Evolutionary conservation across 2,888 invertebrate genomes (phyloP).

Genomic region (Ypsolopha sequella): DNA sequence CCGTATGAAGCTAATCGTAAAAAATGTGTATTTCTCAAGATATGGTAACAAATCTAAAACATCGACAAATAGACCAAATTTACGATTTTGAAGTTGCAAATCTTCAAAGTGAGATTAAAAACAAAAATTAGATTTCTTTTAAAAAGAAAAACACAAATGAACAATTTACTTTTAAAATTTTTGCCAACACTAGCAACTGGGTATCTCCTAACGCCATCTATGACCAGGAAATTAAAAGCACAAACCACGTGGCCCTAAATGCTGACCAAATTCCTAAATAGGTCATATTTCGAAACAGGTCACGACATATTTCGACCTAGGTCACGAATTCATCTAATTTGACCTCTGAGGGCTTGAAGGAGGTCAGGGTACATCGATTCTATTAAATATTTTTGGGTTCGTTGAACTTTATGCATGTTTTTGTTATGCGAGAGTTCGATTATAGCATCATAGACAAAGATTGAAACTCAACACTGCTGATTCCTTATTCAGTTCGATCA

Average conservation of each 20-base stretch:
- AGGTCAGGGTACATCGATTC: background rate
- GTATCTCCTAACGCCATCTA: background rate
- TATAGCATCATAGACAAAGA: too few relatives aligned
- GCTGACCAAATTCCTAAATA: background rate
- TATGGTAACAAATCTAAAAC: too few relatives aligned
- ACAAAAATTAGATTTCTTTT: too few relatives aligned
- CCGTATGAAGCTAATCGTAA: too few relatives aligned
- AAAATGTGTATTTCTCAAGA: too few relatives aligned
- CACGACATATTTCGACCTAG: background rate
- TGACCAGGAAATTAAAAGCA: background rate
- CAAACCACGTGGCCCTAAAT: background rate
- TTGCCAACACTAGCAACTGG: too few relatives aligned
- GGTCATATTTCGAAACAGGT: background rate
- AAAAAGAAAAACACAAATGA: too few relatives aligned
- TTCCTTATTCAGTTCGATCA: background rate
- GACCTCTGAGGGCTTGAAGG: constrained; percentile 44
- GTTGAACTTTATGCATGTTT: background rate
- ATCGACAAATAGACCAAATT: too few relatives aligned
- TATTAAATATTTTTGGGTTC: background rate
- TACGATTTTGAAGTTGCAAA: too few relatives aligned
- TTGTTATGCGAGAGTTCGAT: background rate
- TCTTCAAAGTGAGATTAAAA: too few relatives aligned
- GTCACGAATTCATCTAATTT: constrained; percentile 22
- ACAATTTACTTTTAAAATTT: too few relatives aligned
- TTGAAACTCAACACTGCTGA: background rate